phyloP scores from a whole-genome alignment of 2,888 invertebrate species.

The Xestia xanthographa region DNA sequence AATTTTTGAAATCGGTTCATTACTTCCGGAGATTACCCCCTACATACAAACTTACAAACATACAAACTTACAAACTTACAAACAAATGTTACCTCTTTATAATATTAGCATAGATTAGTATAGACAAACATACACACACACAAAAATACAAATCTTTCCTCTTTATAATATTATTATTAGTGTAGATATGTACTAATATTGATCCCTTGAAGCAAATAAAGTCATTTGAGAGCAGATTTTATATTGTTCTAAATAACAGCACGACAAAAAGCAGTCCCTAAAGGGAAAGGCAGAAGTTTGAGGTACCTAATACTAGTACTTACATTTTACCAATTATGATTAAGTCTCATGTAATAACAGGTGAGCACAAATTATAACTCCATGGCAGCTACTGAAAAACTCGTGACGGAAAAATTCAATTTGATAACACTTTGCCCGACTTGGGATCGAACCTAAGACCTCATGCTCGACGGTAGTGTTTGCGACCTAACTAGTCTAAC shows the following conservation, averaged over 20 bases:
- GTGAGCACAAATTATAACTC: not conserved
- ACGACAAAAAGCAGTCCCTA: not conserved
- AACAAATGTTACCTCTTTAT: too few relatives aligned
- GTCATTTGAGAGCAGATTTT: not conserved
- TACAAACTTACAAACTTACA: too few relatives aligned
- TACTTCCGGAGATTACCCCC: too few relatives aligned
- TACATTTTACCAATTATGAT: not conserved
- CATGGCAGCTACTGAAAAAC: not conserved
- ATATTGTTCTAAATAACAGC: not conserved
- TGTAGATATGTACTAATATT: too few relatives aligned
- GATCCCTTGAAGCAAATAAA: not conserved
- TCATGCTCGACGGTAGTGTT: not conserved
- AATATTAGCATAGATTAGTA: too few relatives aligned
- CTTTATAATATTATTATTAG: too few relatives aligned
- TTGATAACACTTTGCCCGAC: not conserved
- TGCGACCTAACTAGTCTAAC: not conserved
- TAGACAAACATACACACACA: too few relatives aligned
- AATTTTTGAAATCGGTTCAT: too few relatives aligned
- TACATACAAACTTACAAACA: too few relatives aligned
- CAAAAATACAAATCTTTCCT: too few relatives aligned
- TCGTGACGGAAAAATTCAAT: not conserved
- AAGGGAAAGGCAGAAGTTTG: not conserved
- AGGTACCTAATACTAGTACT: not conserved
- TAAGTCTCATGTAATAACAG: not conserved
- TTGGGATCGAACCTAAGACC: not conserved